Conservation (phyloP, 2,888 invertebrate species). For the Ectemnius lituratus region DNA sequence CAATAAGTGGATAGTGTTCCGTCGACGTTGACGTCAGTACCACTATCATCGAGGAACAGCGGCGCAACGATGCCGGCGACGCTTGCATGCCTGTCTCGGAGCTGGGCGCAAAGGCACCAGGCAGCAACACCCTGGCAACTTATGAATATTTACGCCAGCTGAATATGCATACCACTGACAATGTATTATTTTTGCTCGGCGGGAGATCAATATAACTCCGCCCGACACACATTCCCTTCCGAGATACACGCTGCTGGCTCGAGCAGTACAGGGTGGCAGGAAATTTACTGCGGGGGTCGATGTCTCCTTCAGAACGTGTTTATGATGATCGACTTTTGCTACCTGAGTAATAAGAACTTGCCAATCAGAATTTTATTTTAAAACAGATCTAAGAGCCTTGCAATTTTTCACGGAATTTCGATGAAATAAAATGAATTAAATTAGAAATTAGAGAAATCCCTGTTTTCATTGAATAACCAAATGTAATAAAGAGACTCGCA, state of each 20-base stretch:
- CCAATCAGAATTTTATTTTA: too few relatives aligned
- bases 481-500: too few relatives aligned
- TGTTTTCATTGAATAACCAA: too few relatives aligned
- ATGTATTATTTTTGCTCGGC: slow-evolving; percentile 74
- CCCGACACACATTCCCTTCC: slow-evolving; percentile 22
- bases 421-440: too few relatives aligned
- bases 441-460: too few relatives aligned
- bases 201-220: slow-evolving; percentile 70
- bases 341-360: too few relatives aligned
- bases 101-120: slow-evolving; percentile 59
- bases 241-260: too few relatives aligned
- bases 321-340: too few relatives aligned
- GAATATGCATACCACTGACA: slow-evolving; percentile 74
- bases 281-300: background rate
- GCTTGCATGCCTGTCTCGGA: slow-evolving; percentile 23
- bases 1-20: background rate
- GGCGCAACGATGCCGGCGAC: slow-evolving; percentile 26
- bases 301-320: background rate
- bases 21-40: slow-evolving; percentile 25
- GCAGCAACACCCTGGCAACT: slow-evolving; percentile 62
- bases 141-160: slow-evolving; percentile 75
- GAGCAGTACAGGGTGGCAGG: too few relatives aligned
- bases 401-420: too few relatives aligned
- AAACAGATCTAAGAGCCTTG: too few relatives aligned
- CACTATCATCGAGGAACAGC: slow-evolving; percentile 9